Base-by-base conservation (phyloP, 2,888 invertebrate species). In the Adela reaumurella region DNA sequence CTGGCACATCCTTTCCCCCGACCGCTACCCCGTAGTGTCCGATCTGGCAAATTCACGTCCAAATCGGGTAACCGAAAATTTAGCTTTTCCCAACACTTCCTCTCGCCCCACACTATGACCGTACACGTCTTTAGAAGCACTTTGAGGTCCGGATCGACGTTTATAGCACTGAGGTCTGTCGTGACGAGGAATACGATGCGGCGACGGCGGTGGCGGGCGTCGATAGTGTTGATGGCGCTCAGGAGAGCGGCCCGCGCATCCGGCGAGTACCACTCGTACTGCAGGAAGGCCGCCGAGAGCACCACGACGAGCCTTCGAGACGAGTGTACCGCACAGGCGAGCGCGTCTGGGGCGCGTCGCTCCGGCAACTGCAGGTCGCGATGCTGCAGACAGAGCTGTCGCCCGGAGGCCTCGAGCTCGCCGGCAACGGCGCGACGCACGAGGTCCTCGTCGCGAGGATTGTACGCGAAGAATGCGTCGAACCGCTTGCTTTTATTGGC, bases 391-490 rank as follows among this genome's bases (percentile, higher is more conserved):
- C 87, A 88, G 52, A 94, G 76, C 53, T 74, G 70, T 56, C 77
- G 78, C 51, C 81, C 81, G 54, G 68, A 67, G 61, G 87, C 88
- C 68, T 92, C 92, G 53, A 93, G 68, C 62, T 90, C 89, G 59
- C 67, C 87, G 76, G 74, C 91, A 61, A 79, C 87, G 68, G 78
- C 87, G 69, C 72, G 85, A 67, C 68, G 88, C 79, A 84, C 83
- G 62, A 81, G 87, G 81, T 78, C 88, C 70, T 81, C 90, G 82
- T 93, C 92, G 57, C 88, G 84, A 57, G 86, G 85, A 67, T 90
- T 89, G 78, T 94, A 94, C 53, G 92, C 87, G 64, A 94, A 84
- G 74, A 94, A 94, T 51, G 92, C 92, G 67, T 94, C 94, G 70
- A 90, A 93, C 10, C 90, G 81, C 59, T 89, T 85, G 63, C 88